A percentile compares a stretch with the other conserved stretches of the same genome.
Conservation (phyloP, 30 jellyfish, hydroid and myxozoan genomes). For the Rhopilema esculentum region DNA sequence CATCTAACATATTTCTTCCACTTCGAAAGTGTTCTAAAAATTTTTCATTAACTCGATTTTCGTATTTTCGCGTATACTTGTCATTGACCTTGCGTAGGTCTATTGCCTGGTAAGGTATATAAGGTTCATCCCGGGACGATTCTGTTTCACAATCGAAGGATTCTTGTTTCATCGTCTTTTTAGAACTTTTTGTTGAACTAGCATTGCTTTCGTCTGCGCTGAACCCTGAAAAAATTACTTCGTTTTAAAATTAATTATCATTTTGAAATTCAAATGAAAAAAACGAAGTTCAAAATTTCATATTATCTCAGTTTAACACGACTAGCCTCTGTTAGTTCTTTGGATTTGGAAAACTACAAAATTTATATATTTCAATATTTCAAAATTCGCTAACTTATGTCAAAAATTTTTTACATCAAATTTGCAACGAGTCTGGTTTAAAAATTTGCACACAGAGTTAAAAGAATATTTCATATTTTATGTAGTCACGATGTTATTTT, state of each 20-base stretch:
- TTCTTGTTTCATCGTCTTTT: slow-evolving; percentile 20
- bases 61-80: slow-evolving; percentile 17
- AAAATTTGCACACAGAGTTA: no score
- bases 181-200: not conserved
- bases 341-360: no score
- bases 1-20: slow-evolving; percentile 11
- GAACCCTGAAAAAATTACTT: not conserved
- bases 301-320: no score
- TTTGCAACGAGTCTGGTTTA: no score
- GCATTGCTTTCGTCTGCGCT: slow-evolving; percentile 17
- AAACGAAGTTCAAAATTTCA: no score
- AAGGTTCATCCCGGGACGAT: slow-evolving; percentile 27
- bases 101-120: not conserved
- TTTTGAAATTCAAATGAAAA: no score
- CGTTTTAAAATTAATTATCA: not conserved
- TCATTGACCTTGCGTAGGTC: slow-evolving; percentile 45
- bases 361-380: no score
- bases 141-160: slow-evolving; percentile 56
- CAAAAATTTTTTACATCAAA: no score
- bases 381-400: no score
- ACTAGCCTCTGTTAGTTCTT: no score
- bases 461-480: no score
- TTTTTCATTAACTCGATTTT: slow-evolving; percentile 25
- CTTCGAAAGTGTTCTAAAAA: slow-evolving; percentile 42
- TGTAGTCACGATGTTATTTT: no score